Evolutionary conservation across 2,797 vertebrate genomes (phyloP), one percentile per base, ranked within the genome.

Genomic region (Danio aesculapii): DNA sequence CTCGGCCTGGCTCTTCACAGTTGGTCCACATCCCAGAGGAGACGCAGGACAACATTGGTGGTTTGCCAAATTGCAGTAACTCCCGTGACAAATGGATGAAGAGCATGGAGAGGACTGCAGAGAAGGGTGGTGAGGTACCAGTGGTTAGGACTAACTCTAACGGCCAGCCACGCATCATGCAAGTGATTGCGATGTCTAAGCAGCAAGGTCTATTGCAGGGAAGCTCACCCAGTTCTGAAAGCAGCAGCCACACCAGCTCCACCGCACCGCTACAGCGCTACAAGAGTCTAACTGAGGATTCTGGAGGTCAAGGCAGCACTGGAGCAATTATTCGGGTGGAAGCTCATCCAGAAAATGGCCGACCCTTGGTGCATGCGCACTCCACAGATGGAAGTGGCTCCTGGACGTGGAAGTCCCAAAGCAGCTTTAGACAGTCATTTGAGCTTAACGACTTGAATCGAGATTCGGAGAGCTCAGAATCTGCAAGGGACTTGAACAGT

Each of bases 1-100:
- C 98, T 53, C 95, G 98, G 12, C 98, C 98, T 6, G 97, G 97
- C 3, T 99, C 98, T 41, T 99, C 98, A 0, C 98, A 98, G 88
- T 88, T 99, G 19, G 98, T 99, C 4, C 97, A 99, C 88, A 99
- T 99, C 87, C 98, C 98, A 0, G 98, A 99, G 87, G 98, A 99
- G 90, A 95, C 95, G 2, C 97, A 98, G 66, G 98, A 98, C 66
- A 96, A 94, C 0, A 89, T 93, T 52, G 95, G 88, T 68, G 86
- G 87, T 0, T 96, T 96, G 16, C 95, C 96, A 2, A 96, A 95
- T 86, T 89, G 79, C 39, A 95, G 92, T 76, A 93, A 94, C 2
- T 92, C 93, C 49, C 95, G 96, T 77, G 95, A 95, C 73, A 97
- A 98, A 87, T 99, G 98, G 98, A 90, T 98, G 82, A 96, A 96